Percentiles rank a stretch among this genome's conserved stretches.
phyloP scores from a whole-genome alignment of 2,888 invertebrate species.

The Euzophera pinguis region DNA sequence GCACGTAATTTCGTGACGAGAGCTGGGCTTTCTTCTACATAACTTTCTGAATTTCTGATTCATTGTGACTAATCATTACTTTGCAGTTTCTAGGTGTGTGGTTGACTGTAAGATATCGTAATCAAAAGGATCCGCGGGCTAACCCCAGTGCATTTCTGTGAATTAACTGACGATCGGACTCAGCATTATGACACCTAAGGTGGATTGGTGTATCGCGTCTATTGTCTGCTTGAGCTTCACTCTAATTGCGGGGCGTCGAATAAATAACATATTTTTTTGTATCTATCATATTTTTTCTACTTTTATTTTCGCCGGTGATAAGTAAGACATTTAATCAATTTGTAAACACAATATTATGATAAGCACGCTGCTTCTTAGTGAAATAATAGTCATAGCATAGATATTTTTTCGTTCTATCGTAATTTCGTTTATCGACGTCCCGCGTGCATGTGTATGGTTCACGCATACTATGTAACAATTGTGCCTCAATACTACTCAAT shows the following conservation, averaged over 20 bases:
- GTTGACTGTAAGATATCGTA: conserved; percentile 98
- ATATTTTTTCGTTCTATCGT: not conserved
- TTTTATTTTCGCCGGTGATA: too few relatives aligned
- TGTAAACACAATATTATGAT: not conserved
- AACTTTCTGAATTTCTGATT: conserved; percentile 19
- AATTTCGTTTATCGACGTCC: conserved; percentile 9
- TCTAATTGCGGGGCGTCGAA: conserved; percentile 10
- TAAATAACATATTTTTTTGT: not conserved
- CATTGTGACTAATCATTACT: conserved; percentile 68
- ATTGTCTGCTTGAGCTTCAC: conserved; percentile 25
- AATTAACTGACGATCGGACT: conserved; percentile 73
- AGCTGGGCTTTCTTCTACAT: not conserved
- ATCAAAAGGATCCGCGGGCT: conserved; percentile 98
- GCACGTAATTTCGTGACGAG: not conserved
- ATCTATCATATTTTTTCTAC: too few relatives aligned
- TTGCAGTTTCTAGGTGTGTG: conserved; percentile 97
- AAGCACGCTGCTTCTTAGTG: not conserved
- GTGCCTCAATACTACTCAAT: not conserved
- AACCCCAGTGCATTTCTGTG: conserved; percentile 98
- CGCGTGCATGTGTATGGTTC: conserved; percentile 8
- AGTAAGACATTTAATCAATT: not conserved
- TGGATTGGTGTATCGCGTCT: conserved; percentile 63
- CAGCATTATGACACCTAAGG: conserved; percentile 57
- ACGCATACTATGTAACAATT: not conserved
- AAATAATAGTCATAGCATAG: too few relatives aligned